Evolutionary conservation across 2,888 invertebrate genomes (phyloP), one percentile per base, ranked within the genome.

Genomic region (Lypha dubia): DNA sequence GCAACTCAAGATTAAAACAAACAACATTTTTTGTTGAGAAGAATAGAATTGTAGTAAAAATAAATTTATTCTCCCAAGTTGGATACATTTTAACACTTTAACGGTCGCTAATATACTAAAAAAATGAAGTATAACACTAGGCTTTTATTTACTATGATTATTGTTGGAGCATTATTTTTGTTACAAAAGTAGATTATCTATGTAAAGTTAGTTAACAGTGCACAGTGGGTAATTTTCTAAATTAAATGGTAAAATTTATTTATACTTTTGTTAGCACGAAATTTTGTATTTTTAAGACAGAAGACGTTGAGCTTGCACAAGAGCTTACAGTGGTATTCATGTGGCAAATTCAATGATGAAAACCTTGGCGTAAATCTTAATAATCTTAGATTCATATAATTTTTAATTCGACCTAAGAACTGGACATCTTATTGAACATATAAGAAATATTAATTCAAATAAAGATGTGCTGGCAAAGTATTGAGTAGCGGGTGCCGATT

Each of bases 51-150:
- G 44, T 17, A 17, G 7, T 71, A 51, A 77, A 58, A 17, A 73
- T 46, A 46, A 74, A 56, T n/a, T 7, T n/a, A 41, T 58, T 58
- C 9, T 20, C 24, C 17, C n/a, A 35, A 58, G 22, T 22, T 51
- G 56, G 5, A n/a, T 35, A 65, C 81, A 84, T 81, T 28, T 28
- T 81, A 28, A 38, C 74, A 60, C 70, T 58, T 65, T 60, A 49
- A 38, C 35, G 28, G 35, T 46, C 44, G 53, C 11, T 35, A 8
- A 20, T 62, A 11, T 46, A 68, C 79, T 79, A 49, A 79, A 68
- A 79, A 68, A 49, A 1, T 60, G 8, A 20, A 70, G 8, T 60
- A 68, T 11, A 51, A 32, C 41, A 32, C 6, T n/a, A 51, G 38
- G 60, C 15, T 41, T 51, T 68, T 3, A 7, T 49, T 49, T 49